Percentiles rank a stretch among this genome's conserved stretches.
Evolutionary conservation across 2,113 vertebrate species (phyloP).

Genomic region (Psilopsiagon aurifrons): DNA sequence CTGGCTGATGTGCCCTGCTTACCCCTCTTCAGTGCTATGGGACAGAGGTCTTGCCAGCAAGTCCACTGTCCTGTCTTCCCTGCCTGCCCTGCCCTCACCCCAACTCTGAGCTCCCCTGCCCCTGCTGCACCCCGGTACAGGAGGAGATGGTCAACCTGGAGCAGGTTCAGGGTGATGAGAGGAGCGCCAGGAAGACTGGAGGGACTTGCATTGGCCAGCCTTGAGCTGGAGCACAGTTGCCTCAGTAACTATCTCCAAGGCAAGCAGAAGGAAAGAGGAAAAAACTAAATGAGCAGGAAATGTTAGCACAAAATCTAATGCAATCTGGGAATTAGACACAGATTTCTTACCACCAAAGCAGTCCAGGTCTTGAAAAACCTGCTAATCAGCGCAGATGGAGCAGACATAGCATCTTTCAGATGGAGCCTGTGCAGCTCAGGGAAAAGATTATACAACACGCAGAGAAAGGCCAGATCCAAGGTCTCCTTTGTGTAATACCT

Average conservation of each 20-base stretch:
- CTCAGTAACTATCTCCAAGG: not conserved
- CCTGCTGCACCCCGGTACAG: fast-evolving
- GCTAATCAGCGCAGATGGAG: not conserved
- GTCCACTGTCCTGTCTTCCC: not conserved
- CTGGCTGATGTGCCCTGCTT: fast-evolving
- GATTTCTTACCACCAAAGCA: not conserved
- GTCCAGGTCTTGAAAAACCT: not conserved
- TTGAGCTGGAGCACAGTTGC: not conserved
- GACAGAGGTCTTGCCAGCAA: not conserved
- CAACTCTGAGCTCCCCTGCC: fast-evolving
- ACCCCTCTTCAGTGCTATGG: fast-evolving
- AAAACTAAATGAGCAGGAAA: not conserved
- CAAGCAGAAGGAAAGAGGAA: not conserved
- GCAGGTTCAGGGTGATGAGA: not conserved
- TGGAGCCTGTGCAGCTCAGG: not conserved
- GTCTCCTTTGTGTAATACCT: not conserved
- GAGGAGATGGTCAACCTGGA: not conserved
- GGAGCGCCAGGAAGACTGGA: not conserved
- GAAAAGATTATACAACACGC: not conserved
- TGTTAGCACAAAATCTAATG: not conserved
- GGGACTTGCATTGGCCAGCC: not conserved
- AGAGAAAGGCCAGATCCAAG: not conserved
- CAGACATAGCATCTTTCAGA: not conserved
- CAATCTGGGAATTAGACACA: not conserved
- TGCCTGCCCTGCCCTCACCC: not conserved